Conservation (phyloP, 2,113 vertebrate genomes). For the Erinaceus europaeus region DNA sequence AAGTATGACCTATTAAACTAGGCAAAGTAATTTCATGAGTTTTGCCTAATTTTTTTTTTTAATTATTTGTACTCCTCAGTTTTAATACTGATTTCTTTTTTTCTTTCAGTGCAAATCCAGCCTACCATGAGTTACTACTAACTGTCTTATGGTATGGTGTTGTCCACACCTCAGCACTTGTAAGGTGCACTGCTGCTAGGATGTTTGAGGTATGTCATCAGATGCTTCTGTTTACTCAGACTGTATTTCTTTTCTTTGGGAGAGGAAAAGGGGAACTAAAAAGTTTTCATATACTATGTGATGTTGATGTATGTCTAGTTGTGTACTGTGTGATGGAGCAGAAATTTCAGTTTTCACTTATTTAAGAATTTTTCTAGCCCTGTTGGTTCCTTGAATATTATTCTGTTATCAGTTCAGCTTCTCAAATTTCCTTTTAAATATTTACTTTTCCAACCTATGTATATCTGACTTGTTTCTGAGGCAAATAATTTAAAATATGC, state of each 20-base stretch:
- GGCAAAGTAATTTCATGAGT: background rate
- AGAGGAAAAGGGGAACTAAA: background rate
- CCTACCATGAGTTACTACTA: slow-evolving; percentile 95
- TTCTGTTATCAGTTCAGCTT: slow-evolving; percentile 29
- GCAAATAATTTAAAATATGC: slow-evolving; percentile 42
- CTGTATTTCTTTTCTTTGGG: slow-evolving; percentile 13
- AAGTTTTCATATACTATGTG: background rate
- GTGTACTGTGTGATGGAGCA: slow-evolving; percentile 85
- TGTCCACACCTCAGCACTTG: slow-evolving; percentile 97
- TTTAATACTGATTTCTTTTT: slow-evolving; percentile 22
- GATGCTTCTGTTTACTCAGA: background rate
- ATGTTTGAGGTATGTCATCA: slow-evolving; percentile 96
- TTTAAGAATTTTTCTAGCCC: slow-evolving; percentile 35
- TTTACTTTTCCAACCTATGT: slow-evolving; percentile 29
- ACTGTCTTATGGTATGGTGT: slow-evolving; percentile 99
- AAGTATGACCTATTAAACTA: background rate
- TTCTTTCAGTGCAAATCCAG: slow-evolving; percentile 92
- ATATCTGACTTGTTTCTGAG: no score
- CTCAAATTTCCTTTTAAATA: slow-evolving; percentile 51
- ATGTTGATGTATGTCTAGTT: slow-evolving; percentile 52
- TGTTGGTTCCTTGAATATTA: slow-evolving; percentile 50
- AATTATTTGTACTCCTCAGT: background rate
- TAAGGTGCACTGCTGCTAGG: slow-evolving; percentile 95
- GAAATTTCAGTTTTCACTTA: slow-evolving; percentile 61
- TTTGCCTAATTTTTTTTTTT: slow-evolving; percentile 1